Conservation (phyloP, 1,140 invertebrate species). For the Hylyphantes graminicola region DNA sequence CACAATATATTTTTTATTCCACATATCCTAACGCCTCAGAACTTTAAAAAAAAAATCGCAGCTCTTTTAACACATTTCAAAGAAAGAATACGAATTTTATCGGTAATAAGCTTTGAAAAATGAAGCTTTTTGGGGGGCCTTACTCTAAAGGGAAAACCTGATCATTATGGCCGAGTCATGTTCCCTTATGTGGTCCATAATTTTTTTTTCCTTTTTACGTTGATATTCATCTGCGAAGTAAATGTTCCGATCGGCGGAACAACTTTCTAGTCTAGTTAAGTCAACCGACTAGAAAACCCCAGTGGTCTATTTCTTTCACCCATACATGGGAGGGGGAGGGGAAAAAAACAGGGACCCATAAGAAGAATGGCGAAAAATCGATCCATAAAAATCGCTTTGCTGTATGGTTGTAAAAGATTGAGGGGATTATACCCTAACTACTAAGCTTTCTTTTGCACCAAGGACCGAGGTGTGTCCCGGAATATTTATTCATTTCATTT, state of each 20-base stretch:
- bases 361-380: constrained; percentile 15
- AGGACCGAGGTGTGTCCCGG: constrained; percentile 40
- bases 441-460: constrained; percentile 23
- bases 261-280: constrained; percentile 50
- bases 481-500: constrained; percentile 60
- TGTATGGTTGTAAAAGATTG: constrained; percentile 57
- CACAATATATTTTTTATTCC: too few relatives aligned
- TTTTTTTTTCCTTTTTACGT: constrained; percentile 14
- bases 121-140: constrained; percentile 19
- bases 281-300: constrained; percentile 54
- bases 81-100: constrained; percentile 39
- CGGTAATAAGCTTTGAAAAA: constrained; percentile 52
- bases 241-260: constrained; percentile 45
- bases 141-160: background rate
- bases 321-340: background rate
- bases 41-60: background rate
- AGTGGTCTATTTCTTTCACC: constrained; percentile 53
- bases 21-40: too few relatives aligned
- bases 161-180: constrained; percentile 53
- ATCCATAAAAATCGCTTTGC: constrained; percentile 60
- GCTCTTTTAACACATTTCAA: constrained; percentile 51
- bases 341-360: background rate
- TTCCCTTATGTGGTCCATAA: constrained; percentile 54
- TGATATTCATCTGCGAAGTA: constrained; percentile 47
- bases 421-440: constrained; percentile 37